Base-by-base conservation (phyloP, 2,797 vertebrate genomes). In the Galaxias olidus region DNA sequence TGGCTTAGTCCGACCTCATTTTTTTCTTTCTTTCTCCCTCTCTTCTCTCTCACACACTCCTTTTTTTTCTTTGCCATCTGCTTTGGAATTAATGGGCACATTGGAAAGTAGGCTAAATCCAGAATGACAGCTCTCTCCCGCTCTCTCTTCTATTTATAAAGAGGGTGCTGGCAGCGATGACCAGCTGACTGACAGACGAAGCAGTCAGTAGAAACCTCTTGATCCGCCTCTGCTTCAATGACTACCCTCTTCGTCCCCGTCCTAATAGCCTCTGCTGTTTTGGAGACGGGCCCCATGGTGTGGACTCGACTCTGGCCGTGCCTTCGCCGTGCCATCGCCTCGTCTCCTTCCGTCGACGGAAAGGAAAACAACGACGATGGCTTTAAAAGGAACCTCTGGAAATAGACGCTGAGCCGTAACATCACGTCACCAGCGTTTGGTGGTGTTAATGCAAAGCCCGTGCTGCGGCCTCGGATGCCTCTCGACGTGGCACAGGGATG, bases 91-190 rank as follows among this genome's bases (percentile, higher is more conserved):
- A 91, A 90, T 90, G 88, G 80, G 61, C 77, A 79, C 81, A 86
- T 86, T 88, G 81, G 81, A 89, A 91, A 90, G 76, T 89, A 87
- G 87, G 90, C 85, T 92, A 90, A 89, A 90, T 90, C 88, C 83
- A 85, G 86, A 89, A 81, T 85, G 90, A 89, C 86, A 86, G 81
- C 68, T 81, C 84, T 85, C 59, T 40, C 66, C 30, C 12, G 19
- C 30, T 30, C 30, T 6, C 30, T 46, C 12, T 51, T n/a, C 57
- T 79, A 87, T 79, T 85, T 87, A 83, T 87, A 74, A 85, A 71
- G 72, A 71, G 83, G 84, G 84, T 80, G 6, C 50, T 48, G 79
- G 74, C 77, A 19, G 85, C 72, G 73, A 71, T 79, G 78, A 19
- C 10, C 44, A 57, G 54, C 54, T 57, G 54, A 57, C 30, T 43